Base-by-base conservation (phyloP, 2,888 invertebrate genomes). In the Apamea epomidion region DNA sequence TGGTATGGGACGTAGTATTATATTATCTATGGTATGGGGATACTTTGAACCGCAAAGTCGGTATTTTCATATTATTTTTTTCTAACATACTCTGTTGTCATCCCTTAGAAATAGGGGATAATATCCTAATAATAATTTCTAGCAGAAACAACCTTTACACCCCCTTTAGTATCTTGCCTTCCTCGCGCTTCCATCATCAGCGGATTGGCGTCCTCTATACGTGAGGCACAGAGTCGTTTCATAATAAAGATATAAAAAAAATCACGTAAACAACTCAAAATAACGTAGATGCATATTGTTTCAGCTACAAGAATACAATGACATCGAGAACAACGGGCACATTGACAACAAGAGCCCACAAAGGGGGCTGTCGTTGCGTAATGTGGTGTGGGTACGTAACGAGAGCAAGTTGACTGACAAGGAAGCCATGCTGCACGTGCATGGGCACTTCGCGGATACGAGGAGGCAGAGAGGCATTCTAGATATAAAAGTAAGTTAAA, bases 251-350 rank as follows among this genome's bases (percentile, higher is more conserved):
- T 54, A 1, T 58, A 25, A 58, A 12, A 60, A n/a, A 60, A 60
- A 25, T n/a, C 25, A 58, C 25, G 25, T 10, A 25, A 58, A 25
- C 10, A 25, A 58, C 54, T 25, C 60, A n/a, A n/a, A 60, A n/a
- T 37, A 45, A 60, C 25, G 14, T 25, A 29, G 42, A 48, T 18
- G 18, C 16, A 12, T 4, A 0, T 75, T 58, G 5, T 93, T 93
- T 7, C 92, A 98, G 98, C 89, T 98, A 62, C 96, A 97, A 89
- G 97, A 98, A 89, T 98, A 97, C 91, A 95, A 98, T 78, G 98
- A 98, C 90, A 78, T 96, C 3, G 93, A 97, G 45, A 97, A 98
- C 91, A 95, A 94, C 0, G 98, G 96, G 0, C 88, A 92, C 76
- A 91, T 95, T 8, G 92, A 92, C 67, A 92, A 93, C 76, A 87